Percentiles rank a stretch among this genome's conserved stretches.
Conservation (phyloP, 92 coral and sea anemone genomes). For the Pocillopora meandrina region DNA sequence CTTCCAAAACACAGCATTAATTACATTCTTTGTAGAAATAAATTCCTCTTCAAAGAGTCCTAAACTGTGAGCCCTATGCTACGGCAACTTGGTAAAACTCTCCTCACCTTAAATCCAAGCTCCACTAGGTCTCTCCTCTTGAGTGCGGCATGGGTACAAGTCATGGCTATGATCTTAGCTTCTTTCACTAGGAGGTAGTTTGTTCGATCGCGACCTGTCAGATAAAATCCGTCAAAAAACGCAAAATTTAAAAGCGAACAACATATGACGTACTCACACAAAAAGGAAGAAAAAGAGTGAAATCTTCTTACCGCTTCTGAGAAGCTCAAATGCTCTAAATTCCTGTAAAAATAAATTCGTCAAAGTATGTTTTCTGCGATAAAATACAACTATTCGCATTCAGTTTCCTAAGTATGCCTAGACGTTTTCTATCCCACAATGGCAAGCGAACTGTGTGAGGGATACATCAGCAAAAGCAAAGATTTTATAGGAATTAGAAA, state of each 20-base stretch:
- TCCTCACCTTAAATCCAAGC: slow-evolving; percentile 88
- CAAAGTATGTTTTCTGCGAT: no score
- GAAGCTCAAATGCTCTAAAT: slow-evolving; percentile 95
- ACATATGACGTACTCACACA: no score
- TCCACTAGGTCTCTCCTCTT: slow-evolving; percentile 92
- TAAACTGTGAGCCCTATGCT: no score
- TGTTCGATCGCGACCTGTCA: slow-evolving; percentile 90
- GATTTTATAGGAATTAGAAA: no score
- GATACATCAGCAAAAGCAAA: no score
- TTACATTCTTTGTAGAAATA: neutral
- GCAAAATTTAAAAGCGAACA: neutral
- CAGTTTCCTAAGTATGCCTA: neutral
- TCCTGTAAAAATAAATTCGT: slow-evolving; percentile 52
- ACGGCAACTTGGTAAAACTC: neutral
- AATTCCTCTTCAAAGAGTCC: no score
- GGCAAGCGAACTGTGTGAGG: no score
- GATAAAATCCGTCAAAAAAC: neutral
- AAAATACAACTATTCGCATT: neutral
- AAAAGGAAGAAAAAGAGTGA: neutral
- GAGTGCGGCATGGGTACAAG: slow-evolving; percentile 98
- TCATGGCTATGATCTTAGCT: slow-evolving; percentile 99
- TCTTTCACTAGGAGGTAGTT: slow-evolving; percentile 97
- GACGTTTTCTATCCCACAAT: no score
- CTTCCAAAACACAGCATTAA: neutral
- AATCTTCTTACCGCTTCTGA: slow-evolving; percentile 87